phyloP scores from a whole-genome alignment of 1,140 invertebrate genomes.

The Nasonia vitripennis region DNA sequence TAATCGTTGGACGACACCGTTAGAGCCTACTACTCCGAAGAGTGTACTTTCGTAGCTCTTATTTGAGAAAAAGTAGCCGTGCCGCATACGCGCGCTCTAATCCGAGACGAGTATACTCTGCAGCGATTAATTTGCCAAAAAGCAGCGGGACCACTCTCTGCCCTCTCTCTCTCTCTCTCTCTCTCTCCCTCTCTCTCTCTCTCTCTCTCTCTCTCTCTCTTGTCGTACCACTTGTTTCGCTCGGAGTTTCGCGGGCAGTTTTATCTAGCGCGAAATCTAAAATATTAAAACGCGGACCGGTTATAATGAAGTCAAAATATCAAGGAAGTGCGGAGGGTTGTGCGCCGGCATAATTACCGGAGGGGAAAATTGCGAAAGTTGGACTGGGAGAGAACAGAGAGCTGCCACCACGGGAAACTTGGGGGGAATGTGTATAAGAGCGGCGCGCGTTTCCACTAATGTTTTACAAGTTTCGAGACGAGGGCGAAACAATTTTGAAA shows the following conservation, averaged over 20 bases:
- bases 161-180: no score
- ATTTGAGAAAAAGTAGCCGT: no score
- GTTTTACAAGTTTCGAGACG: neutral
- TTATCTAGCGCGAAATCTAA: conserved; percentile 1
- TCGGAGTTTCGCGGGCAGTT: neutral
- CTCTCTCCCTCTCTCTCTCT: no score
- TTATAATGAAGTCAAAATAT: conserved; percentile 16
- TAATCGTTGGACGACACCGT: no score
- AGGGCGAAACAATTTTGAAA: neutral
- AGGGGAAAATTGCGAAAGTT: conserved; percentile 30
- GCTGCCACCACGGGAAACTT: neutral
- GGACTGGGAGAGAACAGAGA: neutral
- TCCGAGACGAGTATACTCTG: neutral
- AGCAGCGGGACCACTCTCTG: neutral
- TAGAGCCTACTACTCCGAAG: no score
- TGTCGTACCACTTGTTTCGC: neutral
- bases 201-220: no score
- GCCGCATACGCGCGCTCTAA: no score
- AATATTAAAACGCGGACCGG: neutral
- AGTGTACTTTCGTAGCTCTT: no score
- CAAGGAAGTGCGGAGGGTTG: neutral
- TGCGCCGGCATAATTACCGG: neutral
- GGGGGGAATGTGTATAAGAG: neutral
- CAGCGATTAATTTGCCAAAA: neutral
- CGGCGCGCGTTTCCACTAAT: neutral